Conservation (phyloP, 2,888 invertebrate genomes). For the Netelia melanura region DNA sequence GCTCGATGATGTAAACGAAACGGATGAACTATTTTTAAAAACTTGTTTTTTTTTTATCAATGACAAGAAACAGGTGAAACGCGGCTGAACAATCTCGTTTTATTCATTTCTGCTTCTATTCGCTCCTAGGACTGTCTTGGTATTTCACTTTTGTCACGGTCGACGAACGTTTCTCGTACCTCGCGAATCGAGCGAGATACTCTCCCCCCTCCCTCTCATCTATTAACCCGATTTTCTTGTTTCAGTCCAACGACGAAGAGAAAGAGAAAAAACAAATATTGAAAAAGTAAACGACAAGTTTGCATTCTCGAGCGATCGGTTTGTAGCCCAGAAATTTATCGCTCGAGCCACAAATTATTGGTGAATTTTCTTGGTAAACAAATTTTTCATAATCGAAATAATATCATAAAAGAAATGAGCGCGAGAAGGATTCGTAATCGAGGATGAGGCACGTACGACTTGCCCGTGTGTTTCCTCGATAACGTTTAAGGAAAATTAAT, state of each 20-base stretch:
- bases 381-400: too few species aligned
- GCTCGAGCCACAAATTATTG: not conserved
- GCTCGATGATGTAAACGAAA: too few species aligned
- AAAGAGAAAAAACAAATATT: not conserved
- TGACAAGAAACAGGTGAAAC: not conserved
- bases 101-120: not conserved
- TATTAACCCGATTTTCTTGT: not conserved
- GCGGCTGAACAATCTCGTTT: not conserved
- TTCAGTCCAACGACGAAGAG: not conserved
- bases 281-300: not conserved
- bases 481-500: too few species aligned
- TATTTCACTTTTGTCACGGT: slow-evolving; percentile 2
- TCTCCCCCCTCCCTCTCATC: not conserved
- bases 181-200: too few species aligned
- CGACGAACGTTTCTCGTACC: not conserved
- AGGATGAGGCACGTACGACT: too few species aligned
- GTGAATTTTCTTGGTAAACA: too few species aligned
- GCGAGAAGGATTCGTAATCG: too few species aligned
- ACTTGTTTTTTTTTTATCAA: too few species aligned
- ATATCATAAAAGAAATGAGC: too few species aligned
- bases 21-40: too few species aligned
- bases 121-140: not conserved
- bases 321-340: not conserved
- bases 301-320: not conserved
- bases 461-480: too few species aligned